Evolutionary conservation across 30 jellyfish, hydroid and myxozoan species (phyloP).

Genomic region (Morbakka virulenta): DNA sequence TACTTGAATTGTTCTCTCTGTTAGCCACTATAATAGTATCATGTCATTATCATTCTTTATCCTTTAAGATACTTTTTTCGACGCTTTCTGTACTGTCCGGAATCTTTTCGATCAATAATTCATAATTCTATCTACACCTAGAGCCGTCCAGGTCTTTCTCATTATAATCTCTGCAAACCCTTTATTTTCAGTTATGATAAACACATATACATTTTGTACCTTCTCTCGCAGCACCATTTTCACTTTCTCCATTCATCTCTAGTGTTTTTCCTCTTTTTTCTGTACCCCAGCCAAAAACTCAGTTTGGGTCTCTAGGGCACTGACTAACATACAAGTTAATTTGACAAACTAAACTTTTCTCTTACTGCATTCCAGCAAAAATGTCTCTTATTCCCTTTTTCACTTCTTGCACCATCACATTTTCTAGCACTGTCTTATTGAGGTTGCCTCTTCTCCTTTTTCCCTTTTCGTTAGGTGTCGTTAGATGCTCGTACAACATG

Average conservation of each 20-base stretch:
- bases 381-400: too few species aligned
- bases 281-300: slow-evolving; percentile 15
- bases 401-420: too few species aligned
- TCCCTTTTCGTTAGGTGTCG: too few species aligned
- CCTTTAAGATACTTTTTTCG: not conserved
- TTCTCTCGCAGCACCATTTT: slow-evolving; percentile 26
- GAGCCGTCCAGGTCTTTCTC: slow-evolving; percentile 30
- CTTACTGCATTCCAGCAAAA: too few species aligned
- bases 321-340: too few species aligned
- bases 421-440: too few species aligned
- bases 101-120: not conserved
- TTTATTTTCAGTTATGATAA: slow-evolving; percentile 18
- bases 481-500: too few species aligned
- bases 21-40: too few species aligned
- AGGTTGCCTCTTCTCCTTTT: too few species aligned
- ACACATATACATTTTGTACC: slow-evolving; percentile 14
- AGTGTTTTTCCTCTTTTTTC: slow-evolving; percentile 7
- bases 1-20: not conserved
- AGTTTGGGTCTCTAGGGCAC: too few species aligned
- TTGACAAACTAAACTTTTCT: too few species aligned
- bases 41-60: not conserved
- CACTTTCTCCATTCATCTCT: slow-evolving; percentile 30
- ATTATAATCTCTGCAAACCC: slow-evolving; percentile 8
- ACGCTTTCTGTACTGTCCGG: not conserved
- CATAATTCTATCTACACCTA: slow-evolving; percentile 15